These are phyloP conservation scores for Cathartes aura DNA, from an alignment of 2,113 vertebrate species.

Conservation along the genomic window DNA sequence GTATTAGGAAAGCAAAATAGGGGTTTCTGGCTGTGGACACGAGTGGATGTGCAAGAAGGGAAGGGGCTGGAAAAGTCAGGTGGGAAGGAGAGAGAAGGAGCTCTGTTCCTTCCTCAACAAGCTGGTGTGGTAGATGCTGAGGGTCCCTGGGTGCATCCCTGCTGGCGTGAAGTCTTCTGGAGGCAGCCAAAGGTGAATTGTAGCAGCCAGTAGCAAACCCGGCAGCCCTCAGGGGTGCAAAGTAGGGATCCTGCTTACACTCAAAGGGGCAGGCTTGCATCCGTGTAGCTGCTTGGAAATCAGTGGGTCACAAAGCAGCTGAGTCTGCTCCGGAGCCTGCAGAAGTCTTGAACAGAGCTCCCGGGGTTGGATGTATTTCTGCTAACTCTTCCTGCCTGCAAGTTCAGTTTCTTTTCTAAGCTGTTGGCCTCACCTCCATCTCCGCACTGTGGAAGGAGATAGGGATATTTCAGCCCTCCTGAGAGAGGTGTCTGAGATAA, in stretches of 20 bases:
- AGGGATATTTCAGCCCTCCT: conserved; percentile 26
- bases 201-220: background rate
- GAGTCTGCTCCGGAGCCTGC: background rate
- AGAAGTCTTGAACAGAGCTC: background rate
- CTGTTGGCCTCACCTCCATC: conserved; percentile 24
- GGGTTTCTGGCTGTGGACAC: accelerated
- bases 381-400: background rate
- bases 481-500: conserved; percentile 56
- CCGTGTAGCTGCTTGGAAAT: background rate
- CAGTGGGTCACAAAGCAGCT: background rate
- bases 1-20: background rate
- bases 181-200: background rate
- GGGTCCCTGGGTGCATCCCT: background rate
- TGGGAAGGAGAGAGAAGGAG: background rate
- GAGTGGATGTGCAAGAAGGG: background rate
- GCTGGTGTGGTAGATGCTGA: background rate
- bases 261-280: background rate
- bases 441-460: conserved; percentile 16
- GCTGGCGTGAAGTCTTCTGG: background rate
- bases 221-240: background rate
- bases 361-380: background rate
- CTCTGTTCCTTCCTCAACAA: background rate
- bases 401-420: background rate
- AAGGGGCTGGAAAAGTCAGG: background rate
- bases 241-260: background rate